Percentiles rank a stretch among this genome's conserved stretches.
phyloP scores from a whole-genome alignment of 1,140 invertebrate species.

The Cheumatopsyche charites region DNA sequence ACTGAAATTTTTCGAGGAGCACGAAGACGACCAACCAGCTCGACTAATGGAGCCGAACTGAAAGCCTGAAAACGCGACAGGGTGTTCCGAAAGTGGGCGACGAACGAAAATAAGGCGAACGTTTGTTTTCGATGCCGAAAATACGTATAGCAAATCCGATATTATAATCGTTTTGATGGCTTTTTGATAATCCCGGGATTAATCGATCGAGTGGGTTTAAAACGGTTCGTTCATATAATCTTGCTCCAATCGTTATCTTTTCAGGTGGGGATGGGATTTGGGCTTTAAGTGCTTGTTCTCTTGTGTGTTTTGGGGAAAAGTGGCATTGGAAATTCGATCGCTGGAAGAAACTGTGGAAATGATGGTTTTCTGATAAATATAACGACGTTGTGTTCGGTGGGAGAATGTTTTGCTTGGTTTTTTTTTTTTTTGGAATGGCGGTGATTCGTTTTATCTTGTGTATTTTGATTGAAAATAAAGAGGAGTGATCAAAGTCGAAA shows the following conservation, averaged over 20 bases:
- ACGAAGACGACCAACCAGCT: not conserved
- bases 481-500: not conserved
- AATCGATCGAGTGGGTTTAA: not conserved
- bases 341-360: too few species aligned
- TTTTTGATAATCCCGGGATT: not conserved
- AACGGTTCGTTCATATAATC: not conserved
- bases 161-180: not conserved
- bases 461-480: not conserved
- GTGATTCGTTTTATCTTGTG: too few species aligned
- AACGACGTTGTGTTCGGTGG: too few species aligned
- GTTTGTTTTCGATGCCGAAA: not conserved
- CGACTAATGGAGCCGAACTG: conserved; percentile 28
- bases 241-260: not conserved
- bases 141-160: not conserved
- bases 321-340: too few species aligned
- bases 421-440: too few species aligned
- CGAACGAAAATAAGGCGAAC: not conserved
- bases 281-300: too few species aligned
- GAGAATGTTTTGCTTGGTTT: too few species aligned
- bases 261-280: too few species aligned
- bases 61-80: not conserved
- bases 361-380: too few species aligned
- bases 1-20: not conserved
- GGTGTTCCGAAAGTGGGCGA: not conserved
- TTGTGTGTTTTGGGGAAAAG: too few species aligned